phyloP scores from a whole-genome alignment of 2,113 vertebrate species.

The Scomber scombrus region DNA sequence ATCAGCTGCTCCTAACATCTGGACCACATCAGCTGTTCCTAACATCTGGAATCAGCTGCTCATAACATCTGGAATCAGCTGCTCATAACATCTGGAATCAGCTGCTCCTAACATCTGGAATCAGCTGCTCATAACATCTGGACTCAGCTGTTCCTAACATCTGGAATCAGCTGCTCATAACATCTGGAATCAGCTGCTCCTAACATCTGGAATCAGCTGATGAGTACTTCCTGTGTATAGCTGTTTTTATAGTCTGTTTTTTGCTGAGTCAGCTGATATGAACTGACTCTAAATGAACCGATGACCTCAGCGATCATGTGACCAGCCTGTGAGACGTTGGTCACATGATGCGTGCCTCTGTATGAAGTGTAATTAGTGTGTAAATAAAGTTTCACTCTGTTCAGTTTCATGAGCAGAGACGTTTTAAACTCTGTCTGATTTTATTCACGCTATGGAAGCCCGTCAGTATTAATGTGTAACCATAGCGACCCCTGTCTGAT shows the following conservation, averaged over 20 bases:
- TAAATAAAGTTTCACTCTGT: conserved; percentile 38
- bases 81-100: not conserved
- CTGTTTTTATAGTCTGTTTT: not conserved
- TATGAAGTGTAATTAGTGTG: not conserved
- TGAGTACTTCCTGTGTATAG: no score
- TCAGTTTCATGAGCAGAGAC: conserved; percentile 75
- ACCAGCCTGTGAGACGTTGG: not conserved
- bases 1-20: not conserved
- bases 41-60: not conserved
- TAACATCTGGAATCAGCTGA: not conserved
- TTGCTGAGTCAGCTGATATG: not conserved
- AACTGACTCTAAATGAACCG: conserved; percentile 8
- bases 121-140: not conserved
- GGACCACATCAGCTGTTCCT: not conserved
- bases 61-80: not conserved
- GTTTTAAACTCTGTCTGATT: not conserved
- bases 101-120: not conserved
- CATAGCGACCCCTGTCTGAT: no score
- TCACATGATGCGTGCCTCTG: no score
- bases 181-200: not conserved
- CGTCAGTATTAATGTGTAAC: no score
- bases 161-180: not conserved
- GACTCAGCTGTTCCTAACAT: conserved; percentile 3
- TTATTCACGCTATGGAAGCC: not conserved
- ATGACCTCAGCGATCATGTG: conserved; percentile 29